These are phyloP conservation scores for Eupsittula cactorum DNA, from an alignment of 2,113 vertebrate species.

Conservation along the genomic window DNA sequence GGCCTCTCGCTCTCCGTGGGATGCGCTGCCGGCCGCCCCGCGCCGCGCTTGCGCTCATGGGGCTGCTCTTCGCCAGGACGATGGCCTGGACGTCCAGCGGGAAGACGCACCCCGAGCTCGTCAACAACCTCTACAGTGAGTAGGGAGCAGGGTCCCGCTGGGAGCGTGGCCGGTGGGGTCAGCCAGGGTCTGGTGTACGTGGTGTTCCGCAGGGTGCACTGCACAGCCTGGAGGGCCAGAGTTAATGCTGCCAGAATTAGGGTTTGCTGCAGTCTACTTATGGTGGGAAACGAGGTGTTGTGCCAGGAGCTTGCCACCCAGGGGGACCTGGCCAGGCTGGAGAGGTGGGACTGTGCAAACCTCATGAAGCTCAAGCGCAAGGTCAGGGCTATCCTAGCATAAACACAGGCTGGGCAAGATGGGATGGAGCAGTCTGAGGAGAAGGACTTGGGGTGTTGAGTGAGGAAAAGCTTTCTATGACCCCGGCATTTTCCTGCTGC, in stretches of 20 bases:
- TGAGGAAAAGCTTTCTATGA: not conserved
- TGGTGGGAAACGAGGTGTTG: not conserved
- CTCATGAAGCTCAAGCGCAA: not conserved
- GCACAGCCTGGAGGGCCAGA: accelerated
- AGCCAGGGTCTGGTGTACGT: accelerated
- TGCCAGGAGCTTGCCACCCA: not conserved
- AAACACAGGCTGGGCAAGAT: not conserved
- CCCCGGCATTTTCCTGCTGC: not conserved
- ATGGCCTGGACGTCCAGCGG: slow-evolving; percentile 92
- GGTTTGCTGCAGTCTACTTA: not conserved
- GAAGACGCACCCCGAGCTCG: slow-evolving; percentile 84
- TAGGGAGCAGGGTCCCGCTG: not conserved
- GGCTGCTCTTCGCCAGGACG: slow-evolving; percentile 84
- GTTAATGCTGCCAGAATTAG: not conserved
- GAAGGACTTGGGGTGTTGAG: not conserved
- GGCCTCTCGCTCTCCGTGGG: slow-evolving; percentile 46
- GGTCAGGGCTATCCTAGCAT: not conserved
- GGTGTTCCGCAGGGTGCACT: accelerated
- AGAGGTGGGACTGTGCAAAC: not conserved
- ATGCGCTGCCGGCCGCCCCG: slow-evolving; percentile 75
- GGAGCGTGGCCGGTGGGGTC: not conserved
- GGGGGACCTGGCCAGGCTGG: not conserved
- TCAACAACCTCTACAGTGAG: slow-evolving; percentile 86
- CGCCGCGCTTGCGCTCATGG: slow-evolving; percentile 80
- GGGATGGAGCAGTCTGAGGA: not conserved